Evolutionary conservation across 1,140 invertebrate species (phyloP), one percentile per base, ranked within the genome.

Genomic region (Zophobas morio): DNA sequence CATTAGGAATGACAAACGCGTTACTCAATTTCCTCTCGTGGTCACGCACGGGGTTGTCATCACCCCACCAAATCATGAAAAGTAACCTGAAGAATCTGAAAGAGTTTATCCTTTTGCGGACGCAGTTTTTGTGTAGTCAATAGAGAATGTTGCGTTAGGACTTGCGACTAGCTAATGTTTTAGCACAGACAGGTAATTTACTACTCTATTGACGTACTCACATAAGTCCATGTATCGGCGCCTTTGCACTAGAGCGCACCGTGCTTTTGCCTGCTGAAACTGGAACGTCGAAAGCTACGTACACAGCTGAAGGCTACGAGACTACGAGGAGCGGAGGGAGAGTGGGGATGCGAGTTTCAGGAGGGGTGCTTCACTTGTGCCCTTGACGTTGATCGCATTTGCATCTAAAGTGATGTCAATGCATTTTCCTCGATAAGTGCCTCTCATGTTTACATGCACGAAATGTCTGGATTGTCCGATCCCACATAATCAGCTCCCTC

Each of bases 181-280:
- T 66, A 66, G 60, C 39, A 66, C 60, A 66, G 39, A 66, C 60
- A 66, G 60, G 39, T 66, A 73, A 74, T 70, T 54, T 70, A 42
- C 57, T 76, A 76, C 46, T 76, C 60, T 71, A 72, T 72, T 51
- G 76, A 72, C 70, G 66, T 77, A 77, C 76, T 77, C 76, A 77
- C 76, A 77, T 71, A 77, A 73, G 70, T 77, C 76, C 76, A 77
- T 72, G 76, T 63, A 63, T 63, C 54, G 35, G 70, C 54, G 32
- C 63, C 63, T 76, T 54, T 71, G 63, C 75, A 76, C 63, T 70
- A 71, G 63, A 77, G 63, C 66, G 53, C 70, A 71, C 66, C 49
- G 42, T 51, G 47, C 49, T 77, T 36, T 54, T 57, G 39, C 76
- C 54, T 77, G 66, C 76, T 72, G 76, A 72, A 72, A 77, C 76